phyloP scores from a whole-genome alignment of 2,113 vertebrate species.

The Pleuronectes platessa region DNA sequence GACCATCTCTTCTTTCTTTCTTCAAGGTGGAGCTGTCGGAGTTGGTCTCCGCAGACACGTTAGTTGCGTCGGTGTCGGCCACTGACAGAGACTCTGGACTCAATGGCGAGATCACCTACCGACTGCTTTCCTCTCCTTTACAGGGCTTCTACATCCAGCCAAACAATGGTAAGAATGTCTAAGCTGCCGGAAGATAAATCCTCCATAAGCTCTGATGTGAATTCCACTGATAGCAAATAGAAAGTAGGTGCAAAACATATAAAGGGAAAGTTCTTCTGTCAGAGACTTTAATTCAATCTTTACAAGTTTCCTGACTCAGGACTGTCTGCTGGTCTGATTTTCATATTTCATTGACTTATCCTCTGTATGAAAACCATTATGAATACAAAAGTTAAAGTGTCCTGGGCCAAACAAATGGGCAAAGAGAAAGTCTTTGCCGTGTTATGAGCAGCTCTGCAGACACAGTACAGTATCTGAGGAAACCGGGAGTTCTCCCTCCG shows the following conservation, averaged over 20 bases:
- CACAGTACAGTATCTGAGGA: slow-evolving; percentile 7
- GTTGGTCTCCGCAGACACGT: slow-evolving; percentile 63
- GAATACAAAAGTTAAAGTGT: neutral
- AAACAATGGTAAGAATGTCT: slow-evolving; percentile 83
- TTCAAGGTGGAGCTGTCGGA: slow-evolving; percentile 87
- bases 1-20: slow-evolving; percentile 17
- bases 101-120: slow-evolving; percentile 86
- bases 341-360: slow-evolving; percentile 26
- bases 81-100: slow-evolving; percentile 83
- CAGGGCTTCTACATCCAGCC: slow-evolving; percentile 85
- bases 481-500: slow-evolving; percentile 32
- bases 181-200: neutral
- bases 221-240: neutral
- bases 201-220: slow-evolving; percentile 2
- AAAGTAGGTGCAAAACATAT: too few relatives aligned
- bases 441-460: slow-evolving; percentile 24
- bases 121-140: slow-evolving; percentile 83
- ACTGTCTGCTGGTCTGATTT: slow-evolving; percentile 36
- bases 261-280: slow-evolving; percentile 11
- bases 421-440: slow-evolving; percentile 16
- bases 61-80: slow-evolving; percentile 85
- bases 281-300: slow-evolving; percentile 31
- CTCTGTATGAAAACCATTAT: neutral
- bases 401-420: slow-evolving; percentile 32
- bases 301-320: slow-evolving; percentile 26